A percentile compares a stretch with the other conserved stretches of the same genome.
Conservation (phyloP, 64 coral and sea anemone species). For the Cladopsammia gracilis region DNA sequence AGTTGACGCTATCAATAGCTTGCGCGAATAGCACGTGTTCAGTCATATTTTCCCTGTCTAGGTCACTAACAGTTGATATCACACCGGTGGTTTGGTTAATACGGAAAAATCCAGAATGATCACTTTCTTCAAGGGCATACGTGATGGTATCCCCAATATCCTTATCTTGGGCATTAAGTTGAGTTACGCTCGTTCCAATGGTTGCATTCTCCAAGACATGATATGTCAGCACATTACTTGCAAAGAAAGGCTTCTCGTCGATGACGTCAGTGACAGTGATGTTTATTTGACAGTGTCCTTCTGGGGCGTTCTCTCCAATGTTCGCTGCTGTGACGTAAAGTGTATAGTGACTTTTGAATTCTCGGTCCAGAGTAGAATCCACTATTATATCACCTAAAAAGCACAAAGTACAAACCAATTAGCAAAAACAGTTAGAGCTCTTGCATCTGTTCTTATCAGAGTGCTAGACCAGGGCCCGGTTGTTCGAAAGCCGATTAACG, state of each 20-base stretch:
- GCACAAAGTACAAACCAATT: not conserved
- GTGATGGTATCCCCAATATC: slow-evolving; percentile 74
- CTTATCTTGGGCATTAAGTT: slow-evolving; percentile 76
- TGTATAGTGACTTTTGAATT: slow-evolving; percentile 84
- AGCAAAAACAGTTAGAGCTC: not conserved
- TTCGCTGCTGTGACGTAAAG: slow-evolving; percentile 87
- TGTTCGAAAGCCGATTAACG: no score
- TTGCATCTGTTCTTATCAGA: no score
- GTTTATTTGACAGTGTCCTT: slow-evolving; percentile 67
- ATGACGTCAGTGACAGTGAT: slow-evolving; percentile 94
- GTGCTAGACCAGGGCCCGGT: no score
- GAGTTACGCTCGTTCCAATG: slow-evolving; percentile 64
- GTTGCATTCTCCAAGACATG: slow-evolving; percentile 74
- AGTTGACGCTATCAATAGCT: slow-evolving; percentile 76
- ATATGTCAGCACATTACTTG: slow-evolving; percentile 34
- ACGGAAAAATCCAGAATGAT: slow-evolving; percentile 54
- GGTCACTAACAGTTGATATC: slow-evolving; percentile 24
- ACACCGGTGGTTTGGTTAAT: slow-evolving; percentile 87
- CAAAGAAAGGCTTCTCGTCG: slow-evolving; percentile 90
- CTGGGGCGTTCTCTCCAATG: slow-evolving; percentile 61
- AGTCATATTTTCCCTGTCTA: slow-evolving; percentile 85
- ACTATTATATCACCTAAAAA: slow-evolving; percentile 86
- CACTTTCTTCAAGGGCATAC: slow-evolving; percentile 66
- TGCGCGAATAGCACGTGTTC: slow-evolving; percentile 70
- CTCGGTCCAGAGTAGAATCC: slow-evolving; percentile 80